These are phyloP conservation scores for Clitarchus hookeri DNA, from an alignment of 2,888 invertebrate species.

Conservation along the genomic window DNA sequence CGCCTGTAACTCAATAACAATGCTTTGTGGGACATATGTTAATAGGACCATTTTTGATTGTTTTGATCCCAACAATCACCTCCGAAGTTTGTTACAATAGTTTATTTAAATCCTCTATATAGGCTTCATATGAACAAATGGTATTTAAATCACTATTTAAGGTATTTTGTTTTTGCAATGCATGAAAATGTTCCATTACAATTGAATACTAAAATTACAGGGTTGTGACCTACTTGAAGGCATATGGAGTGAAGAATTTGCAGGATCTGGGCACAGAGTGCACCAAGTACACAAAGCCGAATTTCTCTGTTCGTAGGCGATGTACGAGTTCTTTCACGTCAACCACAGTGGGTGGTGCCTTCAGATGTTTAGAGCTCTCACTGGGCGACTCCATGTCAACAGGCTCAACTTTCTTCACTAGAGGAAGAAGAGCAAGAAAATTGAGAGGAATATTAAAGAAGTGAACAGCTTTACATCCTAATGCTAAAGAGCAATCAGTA, in stretches of 20 bases:
- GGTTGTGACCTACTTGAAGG: constrained; percentile 63
- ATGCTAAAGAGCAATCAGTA: background rate
- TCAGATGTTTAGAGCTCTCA: constrained; percentile 32
- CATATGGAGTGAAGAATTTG: constrained; percentile 75
- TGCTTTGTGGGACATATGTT: too few species aligned
- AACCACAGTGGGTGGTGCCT: constrained; percentile 49
- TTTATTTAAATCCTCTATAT: too few species aligned
- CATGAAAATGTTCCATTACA: background rate
- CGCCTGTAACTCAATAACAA: too few species aligned
- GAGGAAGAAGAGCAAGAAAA: background rate
- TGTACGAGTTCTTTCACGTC: constrained; percentile 57
- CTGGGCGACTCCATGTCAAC: background rate
- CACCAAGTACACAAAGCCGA: constrained; percentile 72
- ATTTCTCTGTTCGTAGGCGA: constrained; percentile 59
- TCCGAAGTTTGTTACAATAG: too few species aligned
- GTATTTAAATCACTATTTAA: too few species aligned
- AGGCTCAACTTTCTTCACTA: background rate
- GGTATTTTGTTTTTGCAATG: background rate
- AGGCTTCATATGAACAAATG: too few species aligned
- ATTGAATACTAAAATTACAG: background rate
- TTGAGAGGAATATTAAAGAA: background rate
- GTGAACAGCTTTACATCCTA: too few species aligned
- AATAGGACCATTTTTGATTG: too few species aligned
- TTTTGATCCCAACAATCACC: too few species aligned
- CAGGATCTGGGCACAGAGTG: constrained; percentile 74